phyloP scores from a whole-genome alignment of 2,888 invertebrate species.

The Perdita meconis region DNA sequence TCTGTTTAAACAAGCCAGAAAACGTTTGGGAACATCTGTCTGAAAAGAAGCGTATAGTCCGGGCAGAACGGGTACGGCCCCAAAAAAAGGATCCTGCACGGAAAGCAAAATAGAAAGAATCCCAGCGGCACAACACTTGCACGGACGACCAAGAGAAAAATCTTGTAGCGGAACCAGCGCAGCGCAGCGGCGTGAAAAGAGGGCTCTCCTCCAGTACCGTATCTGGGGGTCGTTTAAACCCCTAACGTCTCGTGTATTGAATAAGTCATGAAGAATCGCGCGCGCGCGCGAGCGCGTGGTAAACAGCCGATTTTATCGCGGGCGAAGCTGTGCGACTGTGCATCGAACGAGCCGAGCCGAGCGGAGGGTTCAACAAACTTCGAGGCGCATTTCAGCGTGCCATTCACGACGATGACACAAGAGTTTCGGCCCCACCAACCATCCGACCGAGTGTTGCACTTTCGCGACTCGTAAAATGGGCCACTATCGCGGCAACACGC shows the following conservation, averaged over 20 bases:
- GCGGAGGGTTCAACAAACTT: constrained; percentile 50
- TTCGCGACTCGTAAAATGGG: constrained; percentile 47
- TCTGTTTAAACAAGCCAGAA: no score
- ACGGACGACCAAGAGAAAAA: constrained; percentile 3
- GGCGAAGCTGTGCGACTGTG: constrained; percentile 41
- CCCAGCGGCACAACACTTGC: background rate
- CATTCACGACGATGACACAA: constrained; percentile 54
- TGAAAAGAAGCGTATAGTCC: no score
- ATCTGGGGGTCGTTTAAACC: constrained; percentile 15
- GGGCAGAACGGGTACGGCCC: no score
- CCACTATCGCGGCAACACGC: constrained; percentile 11
- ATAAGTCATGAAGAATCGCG: constrained; percentile 44
- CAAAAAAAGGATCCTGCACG: no score
- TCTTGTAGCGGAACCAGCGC: background rate
- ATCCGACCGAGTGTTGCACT: constrained; percentile 37
- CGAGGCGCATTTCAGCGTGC: constrained; percentile 43
- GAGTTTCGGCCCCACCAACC: constrained; percentile 31
- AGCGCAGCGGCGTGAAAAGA: background rate
- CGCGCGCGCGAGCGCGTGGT: constrained; percentile 24
- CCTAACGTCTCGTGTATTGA: constrained; percentile 21
- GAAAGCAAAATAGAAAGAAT: background rate
- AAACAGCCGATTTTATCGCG: constrained; percentile 52
- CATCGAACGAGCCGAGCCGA: constrained; percentile 37
- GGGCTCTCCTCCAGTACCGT: constrained; percentile 14
- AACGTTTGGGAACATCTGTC: no score